Conservation (phyloP, 2,888 invertebrate species). For the Diaphora mendica region DNA sequence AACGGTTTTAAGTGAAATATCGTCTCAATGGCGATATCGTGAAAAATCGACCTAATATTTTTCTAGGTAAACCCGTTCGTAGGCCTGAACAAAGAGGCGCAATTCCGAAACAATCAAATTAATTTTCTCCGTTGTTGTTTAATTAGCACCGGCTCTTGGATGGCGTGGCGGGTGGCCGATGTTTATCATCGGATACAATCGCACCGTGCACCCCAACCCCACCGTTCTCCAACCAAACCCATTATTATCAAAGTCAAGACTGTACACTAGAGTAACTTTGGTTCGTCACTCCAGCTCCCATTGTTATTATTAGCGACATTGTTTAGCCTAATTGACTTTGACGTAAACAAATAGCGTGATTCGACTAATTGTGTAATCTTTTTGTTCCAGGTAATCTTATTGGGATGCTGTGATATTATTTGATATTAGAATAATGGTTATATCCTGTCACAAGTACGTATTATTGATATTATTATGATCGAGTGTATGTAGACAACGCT, state of each 20-base stretch:
- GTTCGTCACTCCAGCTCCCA: slow-evolving; percentile 81
- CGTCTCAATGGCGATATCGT: slow-evolving; percentile 52
- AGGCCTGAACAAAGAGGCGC: slow-evolving; percentile 78
- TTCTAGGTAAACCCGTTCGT: slow-evolving; percentile 76
- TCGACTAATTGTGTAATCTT: slow-evolving; percentile 74
- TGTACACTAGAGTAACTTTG: slow-evolving; percentile 81
- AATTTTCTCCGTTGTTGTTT: slow-evolving; percentile 86
- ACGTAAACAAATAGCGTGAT: slow-evolving; percentile 76
- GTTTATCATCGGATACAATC: slow-evolving; percentile 86
- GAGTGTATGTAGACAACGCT: slow-evolving; percentile 27
- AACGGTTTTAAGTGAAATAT: slow-evolving; percentile 65
- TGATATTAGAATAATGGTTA: slow-evolving; percentile 45
- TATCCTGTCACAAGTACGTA: slow-evolving; percentile 40
- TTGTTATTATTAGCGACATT: slow-evolving; percentile 82
- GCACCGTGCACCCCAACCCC: slow-evolving; percentile 60
- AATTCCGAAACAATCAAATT: slow-evolving; percentile 85
- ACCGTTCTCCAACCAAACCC: slow-evolving; percentile 74
- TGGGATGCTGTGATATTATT: slow-evolving; percentile 52
- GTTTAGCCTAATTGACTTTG: slow-evolving; percentile 77
- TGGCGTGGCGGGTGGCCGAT: slow-evolving; percentile 82
- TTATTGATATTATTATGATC: slow-evolving; percentile 22
- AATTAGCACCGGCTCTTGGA: slow-evolving; percentile 84
- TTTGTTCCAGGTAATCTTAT: slow-evolving; percentile 81
- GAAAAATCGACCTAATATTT: slow-evolving; percentile 71
- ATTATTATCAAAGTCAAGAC: slow-evolving; percentile 85